These are phyloP conservation scores for Bovichtus diacanthus DNA, from an alignment of 2,797 vertebrate genomes.

Conservation along the genomic window DNA sequence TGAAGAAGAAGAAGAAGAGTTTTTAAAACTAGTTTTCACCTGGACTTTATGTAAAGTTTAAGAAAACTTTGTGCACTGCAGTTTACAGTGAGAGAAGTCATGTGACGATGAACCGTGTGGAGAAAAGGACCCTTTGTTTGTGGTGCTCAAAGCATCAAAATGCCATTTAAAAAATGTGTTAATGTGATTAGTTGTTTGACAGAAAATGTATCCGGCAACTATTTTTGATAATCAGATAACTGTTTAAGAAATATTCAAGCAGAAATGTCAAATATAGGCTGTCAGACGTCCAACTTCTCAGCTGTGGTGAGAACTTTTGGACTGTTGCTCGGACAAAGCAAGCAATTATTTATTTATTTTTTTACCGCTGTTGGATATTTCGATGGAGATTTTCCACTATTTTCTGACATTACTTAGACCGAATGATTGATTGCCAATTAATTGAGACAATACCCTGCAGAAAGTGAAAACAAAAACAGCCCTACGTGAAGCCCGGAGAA, in stretches of 20 bases:
- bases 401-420: too few relatives aligned
- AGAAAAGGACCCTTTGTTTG: neutral
- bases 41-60: neutral
- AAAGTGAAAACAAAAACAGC: too few relatives aligned
- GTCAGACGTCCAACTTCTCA: too few relatives aligned
- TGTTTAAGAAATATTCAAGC: too few relatives aligned
- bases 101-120: neutral
- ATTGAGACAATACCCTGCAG: neutral
- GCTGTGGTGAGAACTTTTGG: neutral
- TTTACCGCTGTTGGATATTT: too few relatives aligned
- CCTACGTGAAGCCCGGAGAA: too few relatives aligned
- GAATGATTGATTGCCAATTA: neutral
- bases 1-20: too few relatives aligned
- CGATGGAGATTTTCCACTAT: too few relatives aligned
- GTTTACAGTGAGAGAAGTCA: neutral
- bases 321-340: neutral
- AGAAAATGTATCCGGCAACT: neutral
- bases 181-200: neutral
- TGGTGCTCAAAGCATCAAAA: neutral
- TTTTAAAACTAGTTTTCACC: neutral
- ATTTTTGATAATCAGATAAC: neutral
- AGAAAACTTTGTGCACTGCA: neutral
- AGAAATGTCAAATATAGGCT: too few relatives aligned
- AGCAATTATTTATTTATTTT: too few relatives aligned
- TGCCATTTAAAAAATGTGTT: too few relatives aligned